phyloP scores from a whole-genome alignment of 2,113 vertebrate genomes.

The Tretioscincus oriximinensis region DNA sequence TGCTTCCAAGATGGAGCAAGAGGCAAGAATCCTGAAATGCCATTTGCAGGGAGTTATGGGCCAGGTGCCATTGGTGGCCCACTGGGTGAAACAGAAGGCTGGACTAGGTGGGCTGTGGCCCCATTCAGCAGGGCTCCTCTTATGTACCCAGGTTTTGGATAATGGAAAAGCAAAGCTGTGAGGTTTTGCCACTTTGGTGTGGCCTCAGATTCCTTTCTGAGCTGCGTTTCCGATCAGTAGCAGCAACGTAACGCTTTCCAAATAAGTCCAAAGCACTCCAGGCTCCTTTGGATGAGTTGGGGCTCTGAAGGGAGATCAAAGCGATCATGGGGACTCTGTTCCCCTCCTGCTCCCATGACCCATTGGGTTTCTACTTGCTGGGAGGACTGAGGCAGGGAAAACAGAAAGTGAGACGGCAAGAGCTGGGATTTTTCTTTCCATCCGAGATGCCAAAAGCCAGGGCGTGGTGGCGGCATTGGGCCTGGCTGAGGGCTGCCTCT shows the following conservation, averaged over 20 bases:
- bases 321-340: background rate
- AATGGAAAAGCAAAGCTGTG: accelerated
- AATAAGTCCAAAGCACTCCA: accelerated
- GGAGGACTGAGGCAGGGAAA: slow-evolving; percentile 11
- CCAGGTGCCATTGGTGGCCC: too few species aligned
- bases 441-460: slow-evolving; percentile 26
- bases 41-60: too few species aligned
- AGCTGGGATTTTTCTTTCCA: slow-evolving; percentile 19
- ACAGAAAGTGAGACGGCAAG: slow-evolving; percentile 21
- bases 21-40: too few species aligned
- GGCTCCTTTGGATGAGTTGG: background rate
- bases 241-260: accelerated
- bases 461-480: slow-evolving; percentile 32
- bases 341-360: background rate
- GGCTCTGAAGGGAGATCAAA: background rate
- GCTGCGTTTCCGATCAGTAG: background rate
- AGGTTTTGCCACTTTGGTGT: accelerated
- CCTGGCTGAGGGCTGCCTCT: background rate
- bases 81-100: too few species aligned
- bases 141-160: background rate
- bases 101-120: too few species aligned
- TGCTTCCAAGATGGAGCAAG: too few species aligned
- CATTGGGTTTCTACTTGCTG: background rate
- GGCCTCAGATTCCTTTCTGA: background rate
- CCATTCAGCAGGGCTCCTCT: too few species aligned